Evolutionary conservation across 1,140 invertebrate species (phyloP).

Genomic region (Popillia japonica): DNA sequence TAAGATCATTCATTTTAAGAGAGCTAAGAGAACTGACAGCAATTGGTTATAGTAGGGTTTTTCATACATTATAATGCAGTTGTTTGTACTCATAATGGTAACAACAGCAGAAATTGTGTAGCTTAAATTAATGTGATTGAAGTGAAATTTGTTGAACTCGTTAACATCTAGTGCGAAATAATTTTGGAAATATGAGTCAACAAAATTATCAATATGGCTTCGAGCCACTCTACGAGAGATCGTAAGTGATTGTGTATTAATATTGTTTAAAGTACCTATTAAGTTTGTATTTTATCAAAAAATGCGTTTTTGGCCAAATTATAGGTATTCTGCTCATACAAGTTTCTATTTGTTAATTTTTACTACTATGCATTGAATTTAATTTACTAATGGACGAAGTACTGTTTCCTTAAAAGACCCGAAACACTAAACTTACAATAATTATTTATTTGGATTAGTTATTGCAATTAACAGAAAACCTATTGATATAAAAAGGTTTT

Average conservation of each 20-base stretch:
- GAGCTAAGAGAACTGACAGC: not conserved
- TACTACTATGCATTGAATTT: too few relatives aligned
- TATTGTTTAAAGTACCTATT: too few relatives aligned
- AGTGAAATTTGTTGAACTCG: constrained; percentile 10
- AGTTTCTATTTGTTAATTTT: too few relatives aligned
- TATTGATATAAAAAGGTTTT: too few relatives aligned
- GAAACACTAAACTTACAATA: too few relatives aligned
- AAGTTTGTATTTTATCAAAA: too few relatives aligned
- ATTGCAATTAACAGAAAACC: too few relatives aligned
- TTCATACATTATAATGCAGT: not conserved
- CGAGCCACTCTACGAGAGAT: not conserved
- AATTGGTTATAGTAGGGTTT: not conserved
- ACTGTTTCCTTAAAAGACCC: too few relatives aligned
- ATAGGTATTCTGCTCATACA: too few relatives aligned
- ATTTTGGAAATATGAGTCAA: constrained; percentile 19
- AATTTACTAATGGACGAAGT: too few relatives aligned
- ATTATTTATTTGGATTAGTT: too few relatives aligned
- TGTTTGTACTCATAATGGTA: not conserved
- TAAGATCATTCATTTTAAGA: not conserved
- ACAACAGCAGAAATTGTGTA: not conserved
- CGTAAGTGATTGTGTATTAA: not conserved
- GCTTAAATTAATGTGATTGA: not conserved
- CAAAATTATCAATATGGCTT: not conserved
- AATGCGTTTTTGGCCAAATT: too few relatives aligned
- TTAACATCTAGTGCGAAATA: not conserved